Evolutionary conservation across 2,888 invertebrate species (phyloP), one percentile per base, ranked within the genome.

Genomic region (Sphinx pinastri): DNA sequence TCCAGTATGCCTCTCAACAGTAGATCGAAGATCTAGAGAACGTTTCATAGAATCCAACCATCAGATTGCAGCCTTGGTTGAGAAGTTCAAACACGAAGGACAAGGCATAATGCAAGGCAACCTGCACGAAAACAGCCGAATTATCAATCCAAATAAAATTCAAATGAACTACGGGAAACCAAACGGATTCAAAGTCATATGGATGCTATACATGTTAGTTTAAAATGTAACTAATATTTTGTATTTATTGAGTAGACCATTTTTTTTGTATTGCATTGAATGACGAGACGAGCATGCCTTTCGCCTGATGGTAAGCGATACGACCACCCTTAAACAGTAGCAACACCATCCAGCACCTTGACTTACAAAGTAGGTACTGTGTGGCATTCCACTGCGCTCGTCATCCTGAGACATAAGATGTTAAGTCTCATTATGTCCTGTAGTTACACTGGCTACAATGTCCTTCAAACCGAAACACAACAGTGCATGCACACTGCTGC

Each of bases 1-100:
- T 75, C 0, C 84, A 94, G 94, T 95, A 69, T 95, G 95, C 77
- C 85, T 95, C 16, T 95, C 95, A 70, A 95, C 95, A 1, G 95
- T 95, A 19, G 95, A 95, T 85, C 85, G 95, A 47, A 87, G 95
- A 76, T 98, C 98, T 0, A 95, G 98, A 14, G 99, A 99, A 84
- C 95, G 98, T 38, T 99, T 99, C 84, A 94, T 98, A 59, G 98
- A 99, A 84, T 99, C 99, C 0, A 98, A 98, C 84, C 97, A 98
- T 79, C 98, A 98, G 89, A 99, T 99, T 77, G 97, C 98, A 4
- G 97, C 98, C 0, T 89, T 99, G 16, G 98, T 99, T 0, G 98
- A 98, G 79, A 97, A 98, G 82, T 99, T 98, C 88, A 97, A 98
- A 83, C 89, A 97, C 51, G 98, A 98, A 88, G 98, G 98, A 0